Evolutionary conservation across 2,888 invertebrate genomes (phyloP), one percentile per base, ranked within the genome.

Genomic region (Timandra comae): DNA sequence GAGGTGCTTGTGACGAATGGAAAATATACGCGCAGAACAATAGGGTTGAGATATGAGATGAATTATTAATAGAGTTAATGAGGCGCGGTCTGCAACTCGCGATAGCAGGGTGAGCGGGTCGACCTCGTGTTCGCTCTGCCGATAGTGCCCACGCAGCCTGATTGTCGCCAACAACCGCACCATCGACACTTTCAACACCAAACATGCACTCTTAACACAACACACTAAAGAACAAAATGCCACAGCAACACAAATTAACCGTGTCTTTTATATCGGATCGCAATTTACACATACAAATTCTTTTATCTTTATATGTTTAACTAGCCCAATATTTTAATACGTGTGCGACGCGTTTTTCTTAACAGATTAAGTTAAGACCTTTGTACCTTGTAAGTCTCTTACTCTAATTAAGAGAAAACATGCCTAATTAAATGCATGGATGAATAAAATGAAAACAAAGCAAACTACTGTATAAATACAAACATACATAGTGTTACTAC

Each of bases 61-160:
- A 78, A 78, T 80, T 79, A 81, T 79, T 77, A 80, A 79, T 81
- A 79, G 73, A 68, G 74, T 60, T 76, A 81, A 78, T 74, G 75
- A 77, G 77, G 63, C 73, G 63, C 60, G 59, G 58, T 55, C 51
- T 57, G 58, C 58, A 54, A 57, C 53, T 49, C 52, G 58, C 57
- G 80, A 77, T 80, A 79, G 74, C 64, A 65, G 82, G 82, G 82
- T 80, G 81, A 81, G 74, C 79, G 73, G 66, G 52, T 67, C 76
- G 81, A 80, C 81, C 82, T 80, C 79, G 79, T 62, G 57, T 81
- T 78, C 76, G 74, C 60, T 54, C 46, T 49, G 35, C 41, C 49
- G 81, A 81, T 80, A 80, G 72, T 61, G 77, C 84, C 84, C 82
- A 81, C 84, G 84, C 82, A 84, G 84, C 76, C 84, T 65, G 80